Evolutionary conservation across 2,113 vertebrate genomes (phyloP).

Genomic region (Meleagris gallopavo): DNA sequence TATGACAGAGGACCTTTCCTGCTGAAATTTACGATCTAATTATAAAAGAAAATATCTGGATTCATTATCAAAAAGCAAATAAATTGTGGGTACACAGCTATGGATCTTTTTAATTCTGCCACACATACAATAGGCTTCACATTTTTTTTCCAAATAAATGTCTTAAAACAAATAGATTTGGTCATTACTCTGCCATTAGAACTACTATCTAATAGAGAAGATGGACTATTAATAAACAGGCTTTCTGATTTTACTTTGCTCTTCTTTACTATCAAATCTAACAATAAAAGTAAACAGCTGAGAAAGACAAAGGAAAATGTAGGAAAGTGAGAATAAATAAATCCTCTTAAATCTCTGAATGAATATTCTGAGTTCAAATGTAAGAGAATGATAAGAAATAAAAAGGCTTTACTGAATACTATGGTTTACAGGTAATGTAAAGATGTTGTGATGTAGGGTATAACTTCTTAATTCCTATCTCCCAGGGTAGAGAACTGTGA

Average conservation of each 20-base stretch:
- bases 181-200: background rate
- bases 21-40: constrained; percentile 45
- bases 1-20: background rate
- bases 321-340: background rate
- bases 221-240: background rate
- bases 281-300: background rate
- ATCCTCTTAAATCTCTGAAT: background rate
- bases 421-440: background rate
- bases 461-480: background rate
- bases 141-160: background rate
- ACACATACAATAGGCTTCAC: background rate
- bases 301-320: background rate
- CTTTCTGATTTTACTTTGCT: background rate
- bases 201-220: background rate
- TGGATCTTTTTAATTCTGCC: constrained; percentile 30
- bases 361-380: background rate
- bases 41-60: constrained; percentile 15
- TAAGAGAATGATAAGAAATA: background rate
- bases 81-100: background rate
- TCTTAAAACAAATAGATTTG: constrained; percentile 35
- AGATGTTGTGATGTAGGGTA: background rate
- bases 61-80: background rate
- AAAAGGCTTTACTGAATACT: background rate
- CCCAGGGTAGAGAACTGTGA: background rate
- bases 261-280: background rate